phyloP scores from a whole-genome alignment of 1,140 invertebrate species.

The Acyrthosiphon pisum region DNA sequence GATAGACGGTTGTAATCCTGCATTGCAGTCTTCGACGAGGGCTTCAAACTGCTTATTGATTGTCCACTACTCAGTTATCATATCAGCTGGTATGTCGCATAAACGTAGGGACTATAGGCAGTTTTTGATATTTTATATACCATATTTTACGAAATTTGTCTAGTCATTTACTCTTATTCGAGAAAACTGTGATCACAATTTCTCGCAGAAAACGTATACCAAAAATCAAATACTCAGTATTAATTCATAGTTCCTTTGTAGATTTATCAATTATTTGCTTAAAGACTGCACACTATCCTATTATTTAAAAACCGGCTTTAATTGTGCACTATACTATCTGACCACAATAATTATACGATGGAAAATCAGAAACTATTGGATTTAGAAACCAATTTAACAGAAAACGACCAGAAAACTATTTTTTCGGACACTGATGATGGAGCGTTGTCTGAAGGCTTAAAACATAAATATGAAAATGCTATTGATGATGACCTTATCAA shows the following conservation, averaged over 20 bases:
- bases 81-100: conserved; percentile 18
- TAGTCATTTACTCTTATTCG: not conserved
- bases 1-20: conserved; percentile 10
- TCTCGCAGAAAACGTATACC: not conserved
- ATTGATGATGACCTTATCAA: not conserved
- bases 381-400: not conserved
- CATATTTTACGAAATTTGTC: not conserved
- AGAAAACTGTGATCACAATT: not conserved
- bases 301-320: not conserved
- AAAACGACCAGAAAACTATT: not conserved
- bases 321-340: not conserved
- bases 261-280: not conserved
- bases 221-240: not conserved
- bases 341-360: not conserved
- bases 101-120: not conserved
- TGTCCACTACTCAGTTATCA: not conserved
- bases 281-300: conserved; percentile 32
- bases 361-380: conserved; percentile 41
- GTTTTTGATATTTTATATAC: not conserved
- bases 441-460: not conserved
- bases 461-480: not conserved
- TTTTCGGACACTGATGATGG: not conserved
- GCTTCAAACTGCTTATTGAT: conserved; percentile 30
- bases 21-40: not conserved
- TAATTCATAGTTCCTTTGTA: conserved; percentile 33